Conservation (phyloP, 1,140 invertebrate genomes). For the Maconellicoccus hirsutus region DNA sequence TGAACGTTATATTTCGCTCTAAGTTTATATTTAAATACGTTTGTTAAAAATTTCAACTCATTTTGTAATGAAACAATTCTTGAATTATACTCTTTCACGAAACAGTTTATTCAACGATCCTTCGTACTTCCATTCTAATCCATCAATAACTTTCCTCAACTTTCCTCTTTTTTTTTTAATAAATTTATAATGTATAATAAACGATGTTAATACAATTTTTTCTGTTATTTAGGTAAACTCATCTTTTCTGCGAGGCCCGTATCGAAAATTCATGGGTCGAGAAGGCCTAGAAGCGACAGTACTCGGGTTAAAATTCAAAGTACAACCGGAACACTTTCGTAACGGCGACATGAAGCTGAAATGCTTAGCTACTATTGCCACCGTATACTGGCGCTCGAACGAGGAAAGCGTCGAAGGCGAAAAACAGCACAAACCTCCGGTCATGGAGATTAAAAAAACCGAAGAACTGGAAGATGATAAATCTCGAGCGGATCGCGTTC, state of each 20-base stretch:
- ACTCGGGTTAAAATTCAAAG: conserved; percentile 57
- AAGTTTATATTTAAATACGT: no score
- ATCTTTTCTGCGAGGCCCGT: conserved; percentile 41
- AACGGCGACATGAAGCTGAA: conserved; percentile 73
- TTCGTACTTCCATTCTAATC: no score
- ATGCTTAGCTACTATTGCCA: conserved; percentile 74
- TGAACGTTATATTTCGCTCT: no score
- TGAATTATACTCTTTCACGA: no score
- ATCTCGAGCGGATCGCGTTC: conserved; percentile 39
- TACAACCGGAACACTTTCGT: conserved; percentile 60
- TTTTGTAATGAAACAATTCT: no score
- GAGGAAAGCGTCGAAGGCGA: conserved; percentile 69
- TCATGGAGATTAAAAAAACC: conserved; percentile 47
- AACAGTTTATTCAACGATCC: no score
- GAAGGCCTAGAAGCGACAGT: conserved; percentile 59
- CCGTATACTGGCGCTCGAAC: conserved; percentile 67
- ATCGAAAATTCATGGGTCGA: conserved; percentile 39
- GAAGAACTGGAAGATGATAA: conserved; percentile 37
- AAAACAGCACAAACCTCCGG: conserved; percentile 45
- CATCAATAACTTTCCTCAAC: no score
- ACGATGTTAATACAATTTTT: no score
- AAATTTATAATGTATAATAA: no score
- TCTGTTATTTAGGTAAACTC: conserved; percentile 37
- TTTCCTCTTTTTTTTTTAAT: no score
- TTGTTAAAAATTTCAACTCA: no score